phyloP scores from a whole-genome alignment of 2,888 invertebrate species.

The Harpalus rufipes region DNA sequence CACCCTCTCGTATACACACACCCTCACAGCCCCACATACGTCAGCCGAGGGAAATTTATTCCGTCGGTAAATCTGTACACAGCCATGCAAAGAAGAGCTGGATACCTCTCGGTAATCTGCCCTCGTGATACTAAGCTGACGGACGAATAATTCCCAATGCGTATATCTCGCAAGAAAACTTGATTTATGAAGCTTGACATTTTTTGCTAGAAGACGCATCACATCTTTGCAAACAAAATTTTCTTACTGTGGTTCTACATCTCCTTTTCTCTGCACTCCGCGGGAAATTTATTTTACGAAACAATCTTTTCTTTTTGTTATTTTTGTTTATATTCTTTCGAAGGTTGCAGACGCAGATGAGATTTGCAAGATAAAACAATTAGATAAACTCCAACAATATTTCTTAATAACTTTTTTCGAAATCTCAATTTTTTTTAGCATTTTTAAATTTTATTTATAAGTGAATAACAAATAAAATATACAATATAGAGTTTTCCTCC shows the following conservation, averaged over 20 bases:
- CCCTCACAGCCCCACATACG: slow-evolving; percentile 27
- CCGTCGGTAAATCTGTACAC: slow-evolving; percentile 46
- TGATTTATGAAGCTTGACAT: slow-evolving; percentile 53
- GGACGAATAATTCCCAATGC: slow-evolving; percentile 51
- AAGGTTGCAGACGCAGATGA: not conserved
- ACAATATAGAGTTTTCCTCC: no score
- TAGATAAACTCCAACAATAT: no score
- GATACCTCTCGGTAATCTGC: slow-evolving; percentile 46
- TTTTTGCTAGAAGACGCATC: slow-evolving; percentile 39
- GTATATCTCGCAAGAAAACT: slow-evolving; percentile 36
- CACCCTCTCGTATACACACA: not conserved
- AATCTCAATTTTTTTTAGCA: no score
- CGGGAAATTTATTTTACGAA: not conserved
- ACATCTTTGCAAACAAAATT: slow-evolving; percentile 43
- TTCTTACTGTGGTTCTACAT: slow-evolving; percentile 16
- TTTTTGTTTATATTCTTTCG: not conserved
- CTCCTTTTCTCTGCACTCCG: not conserved
- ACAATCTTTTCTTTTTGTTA: slow-evolving; percentile 2
- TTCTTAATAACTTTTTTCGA: no score
- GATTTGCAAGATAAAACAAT: not conserved
- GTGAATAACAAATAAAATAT: no score
- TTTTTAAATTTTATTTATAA: no score
- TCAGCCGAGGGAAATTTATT: slow-evolving; percentile 45
- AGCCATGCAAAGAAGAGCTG: slow-evolving; percentile 28
- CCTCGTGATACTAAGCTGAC: slow-evolving; percentile 52